Conservation (phyloP, 2,888 invertebrate genomes). For the Leptura quadrifasciata region DNA sequence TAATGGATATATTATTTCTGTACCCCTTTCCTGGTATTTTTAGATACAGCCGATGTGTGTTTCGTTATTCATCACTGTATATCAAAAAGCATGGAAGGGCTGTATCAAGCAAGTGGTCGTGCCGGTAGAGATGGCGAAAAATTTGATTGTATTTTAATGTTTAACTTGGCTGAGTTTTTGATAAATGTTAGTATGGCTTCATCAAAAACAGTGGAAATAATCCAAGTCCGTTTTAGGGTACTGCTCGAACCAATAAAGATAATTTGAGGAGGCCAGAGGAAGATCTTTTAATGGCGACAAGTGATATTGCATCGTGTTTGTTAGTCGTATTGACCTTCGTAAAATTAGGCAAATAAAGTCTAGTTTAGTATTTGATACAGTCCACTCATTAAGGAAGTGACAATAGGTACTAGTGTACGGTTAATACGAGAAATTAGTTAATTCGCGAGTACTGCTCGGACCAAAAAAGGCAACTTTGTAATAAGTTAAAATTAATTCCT, state of each 20-base stretch:
- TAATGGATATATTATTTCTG: not conserved
- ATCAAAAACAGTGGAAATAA: conserved; percentile 85
- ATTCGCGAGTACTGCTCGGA: too few relatives aligned
- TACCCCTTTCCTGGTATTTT: conserved; percentile 38
- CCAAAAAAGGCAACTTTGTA: conserved; percentile 57
- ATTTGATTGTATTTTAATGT: conserved; percentile 87
- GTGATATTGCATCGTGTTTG: too few relatives aligned
- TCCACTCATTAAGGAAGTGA: too few relatives aligned
- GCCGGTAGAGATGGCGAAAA: conserved; percentile 88
- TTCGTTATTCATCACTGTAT: conserved; percentile 92
- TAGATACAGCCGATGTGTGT: conserved; percentile 86
- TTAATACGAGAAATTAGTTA: too few relatives aligned
- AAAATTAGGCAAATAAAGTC: too few relatives aligned
- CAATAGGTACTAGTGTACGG: too few relatives aligned
- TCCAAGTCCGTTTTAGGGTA: conserved; percentile 89
- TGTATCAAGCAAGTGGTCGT: conserved; percentile 94
- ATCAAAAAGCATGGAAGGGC: conserved; percentile 92
- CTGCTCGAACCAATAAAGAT: too few relatives aligned
- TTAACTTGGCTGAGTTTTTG: conserved; percentile 85
- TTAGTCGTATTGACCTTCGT: too few relatives aligned
- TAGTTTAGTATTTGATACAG: too few relatives aligned
- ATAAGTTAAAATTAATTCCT: too few relatives aligned
- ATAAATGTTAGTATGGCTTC: conserved; percentile 88
- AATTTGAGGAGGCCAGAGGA: too few relatives aligned
- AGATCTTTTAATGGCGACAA: too few relatives aligned